These are phyloP conservation scores for Pycnomerus fuliginosus DNA, from an alignment of 2,888 invertebrate species.

Conservation along the genomic window DNA sequence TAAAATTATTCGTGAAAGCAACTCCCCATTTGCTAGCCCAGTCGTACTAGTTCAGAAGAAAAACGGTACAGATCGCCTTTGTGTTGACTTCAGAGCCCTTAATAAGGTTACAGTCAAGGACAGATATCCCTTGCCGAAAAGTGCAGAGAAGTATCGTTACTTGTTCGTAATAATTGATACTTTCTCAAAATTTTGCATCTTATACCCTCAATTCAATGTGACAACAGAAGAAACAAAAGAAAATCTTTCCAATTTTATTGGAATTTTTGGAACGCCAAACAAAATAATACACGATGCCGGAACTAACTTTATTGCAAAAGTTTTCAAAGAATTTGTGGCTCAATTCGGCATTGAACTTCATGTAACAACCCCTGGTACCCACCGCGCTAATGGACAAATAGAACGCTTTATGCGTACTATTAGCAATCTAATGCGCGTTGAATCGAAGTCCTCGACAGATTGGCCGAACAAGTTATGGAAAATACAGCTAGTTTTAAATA, in stretches of 20 bases:
- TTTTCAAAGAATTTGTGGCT: not conserved
- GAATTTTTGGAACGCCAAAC: too few relatives aligned
- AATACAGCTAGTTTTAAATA: not conserved
- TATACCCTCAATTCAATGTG: constrained; percentile 12
- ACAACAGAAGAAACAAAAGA: constrained; percentile 17
- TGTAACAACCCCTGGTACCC: not conserved
- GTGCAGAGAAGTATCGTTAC: constrained; percentile 25
- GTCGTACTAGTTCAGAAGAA: constrained; percentile 29
- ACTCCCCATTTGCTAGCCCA: constrained; percentile 29
- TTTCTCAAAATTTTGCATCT: constrained; percentile 17
- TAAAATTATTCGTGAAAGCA: constrained; percentile 29
- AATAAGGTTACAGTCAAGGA: constrained; percentile 26
- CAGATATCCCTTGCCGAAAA: constrained; percentile 25
- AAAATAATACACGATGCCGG: too few relatives aligned
- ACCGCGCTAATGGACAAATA: not conserved
- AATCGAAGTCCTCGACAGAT: not conserved
- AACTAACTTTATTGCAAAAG: not conserved
- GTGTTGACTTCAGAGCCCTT: constrained; percentile 28
- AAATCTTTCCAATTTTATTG: constrained; percentile 4
- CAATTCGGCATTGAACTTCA: not conserved
- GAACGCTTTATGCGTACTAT: not conserved
- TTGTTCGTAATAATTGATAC: constrained; percentile 14
- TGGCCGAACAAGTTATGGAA: not conserved
- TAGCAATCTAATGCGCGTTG: not conserved
- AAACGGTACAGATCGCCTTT: constrained; percentile 26